These are phyloP conservation scores for Dryobota labecula DNA, from an alignment of 2,888 invertebrate species.

Conservation along the genomic window DNA sequence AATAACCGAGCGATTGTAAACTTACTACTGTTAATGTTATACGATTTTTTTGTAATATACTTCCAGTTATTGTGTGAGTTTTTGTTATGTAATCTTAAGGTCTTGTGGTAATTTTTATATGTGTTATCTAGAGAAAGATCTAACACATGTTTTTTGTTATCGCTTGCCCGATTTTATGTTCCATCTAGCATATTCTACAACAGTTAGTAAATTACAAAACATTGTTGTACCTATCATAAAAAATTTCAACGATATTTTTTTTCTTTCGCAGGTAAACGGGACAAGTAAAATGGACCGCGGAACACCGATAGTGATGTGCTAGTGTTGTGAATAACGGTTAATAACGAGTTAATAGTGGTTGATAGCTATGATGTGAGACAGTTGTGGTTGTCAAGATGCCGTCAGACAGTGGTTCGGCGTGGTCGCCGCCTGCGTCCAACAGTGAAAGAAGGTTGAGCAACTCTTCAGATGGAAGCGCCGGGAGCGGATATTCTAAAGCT, in stretches of 20 bases:
- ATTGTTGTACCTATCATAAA: constrained; percentile 44
- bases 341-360: constrained; percentile 70
- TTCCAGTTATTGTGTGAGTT: constrained; percentile 62
- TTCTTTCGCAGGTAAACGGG: constrained; percentile 81
- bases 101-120: constrained; percentile 18
- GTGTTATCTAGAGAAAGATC: constrained; percentile 37
- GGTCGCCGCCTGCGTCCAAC: constrained; percentile 88
- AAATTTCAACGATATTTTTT: constrained; percentile 61
- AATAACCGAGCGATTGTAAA: constrained; percentile 83
- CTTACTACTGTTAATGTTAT: constrained; percentile 76
- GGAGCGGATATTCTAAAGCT: constrained; percentile 88
- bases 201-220: constrained; percentile 57
- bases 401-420: constrained; percentile 88
- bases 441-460: constrained; percentile 88
- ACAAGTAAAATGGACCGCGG: constrained; percentile 80
- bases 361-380: constrained; percentile 84
- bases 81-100: constrained; percentile 22
- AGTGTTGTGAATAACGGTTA: constrained; percentile 79
- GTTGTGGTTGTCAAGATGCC: constrained; percentile 84
- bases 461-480: constrained; percentile 88
- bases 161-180: constrained; percentile 49
- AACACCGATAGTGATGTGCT: constrained; percentile 80
- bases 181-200: constrained; percentile 55
- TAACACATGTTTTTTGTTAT: constrained; percentile 56
- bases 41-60: constrained; percentile 49